phyloP scores from a whole-genome alignment of 2,113 vertebrate genomes.

The Mormoops blainvillei region DNA sequence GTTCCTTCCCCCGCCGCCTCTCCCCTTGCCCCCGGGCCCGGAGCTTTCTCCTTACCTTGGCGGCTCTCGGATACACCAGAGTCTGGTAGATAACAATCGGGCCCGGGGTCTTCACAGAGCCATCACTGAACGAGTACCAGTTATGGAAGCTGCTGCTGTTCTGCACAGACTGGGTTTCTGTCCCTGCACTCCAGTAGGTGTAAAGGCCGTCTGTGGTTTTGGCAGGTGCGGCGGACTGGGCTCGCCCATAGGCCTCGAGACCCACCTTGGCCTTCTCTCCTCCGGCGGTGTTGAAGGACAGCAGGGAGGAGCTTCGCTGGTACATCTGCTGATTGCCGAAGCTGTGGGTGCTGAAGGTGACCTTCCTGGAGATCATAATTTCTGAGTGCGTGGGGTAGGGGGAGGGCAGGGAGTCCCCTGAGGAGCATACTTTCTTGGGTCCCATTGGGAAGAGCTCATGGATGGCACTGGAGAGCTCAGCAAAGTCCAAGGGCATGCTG shows the following conservation, averaged over 20 bases:
- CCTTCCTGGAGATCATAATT: slow-evolving; percentile 63
- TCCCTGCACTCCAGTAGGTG: slow-evolving; percentile 19
- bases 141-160: slow-evolving; percentile 46
- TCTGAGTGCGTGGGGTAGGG: slow-evolving; percentile 66
- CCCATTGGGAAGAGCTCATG: slow-evolving; percentile 64
- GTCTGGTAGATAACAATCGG: slow-evolving; percentile 75
- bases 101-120: slow-evolving; percentile 56
- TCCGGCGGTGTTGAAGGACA: slow-evolving; percentile 33
- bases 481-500: slow-evolving; percentile 69
- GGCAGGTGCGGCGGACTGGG: slow-evolving; percentile 50
- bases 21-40: neutral
- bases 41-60: slow-evolving; percentile 67
- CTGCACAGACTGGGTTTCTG: slow-evolving; percentile 41
- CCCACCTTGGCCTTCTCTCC: slow-evolving; percentile 22
- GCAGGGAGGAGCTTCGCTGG: slow-evolving; percentile 56
- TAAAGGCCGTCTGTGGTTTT: slow-evolving; percentile 41
- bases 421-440: slow-evolving; percentile 42
- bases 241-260: slow-evolving; percentile 41
- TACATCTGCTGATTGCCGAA: slow-evolving; percentile 52
- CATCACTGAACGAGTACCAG: slow-evolving; percentile 55
- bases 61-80: slow-evolving; percentile 70
- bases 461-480: slow-evolving; percentile 64
- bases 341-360: slow-evolving; percentile 63
- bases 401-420: slow-evolving; percentile 32
- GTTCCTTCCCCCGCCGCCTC: neutral